A percentile compares a stretch with the other conserved stretches of the same genome.
Evolutionary conservation across 1,140 invertebrate genomes (phyloP).

Genomic region (Drosophila orosa): DNA sequence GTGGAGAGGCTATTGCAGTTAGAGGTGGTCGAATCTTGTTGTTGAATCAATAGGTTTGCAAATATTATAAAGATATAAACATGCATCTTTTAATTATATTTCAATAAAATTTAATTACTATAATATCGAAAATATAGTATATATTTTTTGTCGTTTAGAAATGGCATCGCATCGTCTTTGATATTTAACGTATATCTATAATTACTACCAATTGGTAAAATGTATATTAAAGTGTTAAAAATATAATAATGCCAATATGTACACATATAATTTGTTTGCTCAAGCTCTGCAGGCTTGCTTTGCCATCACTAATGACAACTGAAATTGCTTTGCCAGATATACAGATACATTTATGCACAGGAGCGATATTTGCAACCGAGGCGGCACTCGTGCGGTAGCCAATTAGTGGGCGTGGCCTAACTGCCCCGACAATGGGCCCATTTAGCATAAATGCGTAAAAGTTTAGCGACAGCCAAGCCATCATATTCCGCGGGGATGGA

Average conservation of each 20-base stretch:
- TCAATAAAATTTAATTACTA: no score
- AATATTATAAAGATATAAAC: no score
- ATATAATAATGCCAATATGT: no score
- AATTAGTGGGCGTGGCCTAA: constrained; percentile 54
- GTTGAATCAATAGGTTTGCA: no score
- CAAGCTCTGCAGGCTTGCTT: background rate
- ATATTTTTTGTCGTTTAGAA: no score
- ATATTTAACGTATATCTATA: background rate
- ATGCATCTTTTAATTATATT: no score
- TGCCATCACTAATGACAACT: background rate
- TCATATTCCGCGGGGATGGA: background rate
- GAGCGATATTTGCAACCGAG: constrained; percentile 5
- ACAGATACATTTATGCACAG: constrained; percentile 1
- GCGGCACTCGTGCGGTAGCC: constrained; percentile 29
- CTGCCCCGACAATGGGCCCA: constrained; percentile 34
- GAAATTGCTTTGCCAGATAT: background rate
- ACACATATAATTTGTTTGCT: no score
- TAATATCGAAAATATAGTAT: no score
- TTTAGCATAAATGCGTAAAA: constrained; percentile 53
- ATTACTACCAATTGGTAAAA: background rate
- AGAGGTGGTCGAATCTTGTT: no score
- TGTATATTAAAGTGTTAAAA: background rate
- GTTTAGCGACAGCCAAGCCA: constrained; percentile 20
- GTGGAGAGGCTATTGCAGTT: background rate
- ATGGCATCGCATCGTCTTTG: no score